Conservation (phyloP, 2,888 invertebrate genomes). For the Phalangium opilio region DNA sequence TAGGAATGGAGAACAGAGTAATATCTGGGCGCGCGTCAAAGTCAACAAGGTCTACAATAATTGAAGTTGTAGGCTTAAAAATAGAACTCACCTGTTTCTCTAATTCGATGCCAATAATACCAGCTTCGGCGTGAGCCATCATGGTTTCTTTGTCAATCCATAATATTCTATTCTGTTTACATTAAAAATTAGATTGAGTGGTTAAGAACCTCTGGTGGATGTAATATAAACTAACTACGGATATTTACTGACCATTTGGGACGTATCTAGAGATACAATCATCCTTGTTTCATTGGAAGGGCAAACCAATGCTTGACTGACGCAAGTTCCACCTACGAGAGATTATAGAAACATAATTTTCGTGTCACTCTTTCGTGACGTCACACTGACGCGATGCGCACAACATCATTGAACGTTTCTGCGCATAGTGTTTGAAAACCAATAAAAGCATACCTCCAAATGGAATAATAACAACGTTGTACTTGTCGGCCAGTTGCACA, state of each 20-base stretch:
- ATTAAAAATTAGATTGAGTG: background rate
- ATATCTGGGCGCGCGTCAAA: too few relatives aligned
- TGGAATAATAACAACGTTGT: conserved; percentile 70
- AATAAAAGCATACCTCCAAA: conserved; percentile 55
- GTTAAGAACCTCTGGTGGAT: background rate
- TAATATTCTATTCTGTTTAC: conserved; percentile 57
- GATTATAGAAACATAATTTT: too few relatives aligned
- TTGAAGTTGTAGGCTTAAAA: too few relatives aligned
- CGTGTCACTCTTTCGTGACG: background rate
- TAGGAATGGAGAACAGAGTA: too few relatives aligned
- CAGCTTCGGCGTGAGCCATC: conserved; percentile 66
- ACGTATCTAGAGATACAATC: conserved; percentile 79
- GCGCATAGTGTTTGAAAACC: background rate
- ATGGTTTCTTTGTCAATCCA: conserved; percentile 80
- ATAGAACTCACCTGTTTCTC: conserved; percentile 44
- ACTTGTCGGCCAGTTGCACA: conserved; percentile 53
- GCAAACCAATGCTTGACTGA: conserved; percentile 71
- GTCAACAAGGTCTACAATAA: too few relatives aligned
- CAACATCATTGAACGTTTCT: background rate
- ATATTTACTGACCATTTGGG: conserved; percentile 52
- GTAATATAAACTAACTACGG: background rate
- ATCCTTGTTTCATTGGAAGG: conserved; percentile 58
- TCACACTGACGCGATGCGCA: too few relatives aligned
- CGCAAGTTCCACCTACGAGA: conserved; percentile 59
- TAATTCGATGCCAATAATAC: conserved; percentile 84